These are phyloP conservation scores for Aphis craccivora DNA, from an alignment of 1,140 invertebrate genomes.

Conservation along the genomic window DNA sequence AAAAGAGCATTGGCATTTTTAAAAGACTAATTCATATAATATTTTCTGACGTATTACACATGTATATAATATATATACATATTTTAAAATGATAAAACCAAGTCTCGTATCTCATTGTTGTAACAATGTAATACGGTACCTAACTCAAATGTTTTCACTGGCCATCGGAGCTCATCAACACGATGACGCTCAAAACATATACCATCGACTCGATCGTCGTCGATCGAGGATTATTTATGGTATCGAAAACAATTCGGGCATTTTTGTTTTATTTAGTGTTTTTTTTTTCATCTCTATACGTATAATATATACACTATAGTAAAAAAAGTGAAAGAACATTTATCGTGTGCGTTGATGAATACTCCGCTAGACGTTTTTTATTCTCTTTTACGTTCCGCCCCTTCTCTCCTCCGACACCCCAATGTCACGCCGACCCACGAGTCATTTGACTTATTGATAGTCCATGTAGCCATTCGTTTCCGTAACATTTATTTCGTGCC, in stretches of 20 bases:
- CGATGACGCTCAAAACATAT: background rate
- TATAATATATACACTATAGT: background rate
- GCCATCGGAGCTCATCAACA: background rate
- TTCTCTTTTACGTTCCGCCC: background rate
- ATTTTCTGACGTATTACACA: background rate
- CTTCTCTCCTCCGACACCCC: background rate
- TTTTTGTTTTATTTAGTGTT: background rate
- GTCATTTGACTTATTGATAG: slow-evolving; percentile 57
- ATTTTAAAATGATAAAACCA: background rate
- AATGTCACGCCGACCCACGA: background rate
- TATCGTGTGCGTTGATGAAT: slow-evolving; percentile 37
- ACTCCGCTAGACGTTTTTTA: slow-evolving; percentile 21
- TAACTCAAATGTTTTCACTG: background rate
- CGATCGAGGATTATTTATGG: slow-evolving; percentile 20
- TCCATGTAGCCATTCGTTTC: slow-evolving; percentile 49
- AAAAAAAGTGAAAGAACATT: slow-evolving; percentile 38
- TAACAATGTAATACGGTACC: background rate
- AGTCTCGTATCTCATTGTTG: background rate
- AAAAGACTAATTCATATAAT: background rate
- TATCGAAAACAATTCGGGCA: background rate
- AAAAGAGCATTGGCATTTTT: background rate
- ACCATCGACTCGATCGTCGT: background rate
- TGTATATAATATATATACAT: background rate
- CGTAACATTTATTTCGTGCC: slow-evolving; percentile 52
- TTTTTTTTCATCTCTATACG: background rate